Evolutionary conservation across 1,140 invertebrate genomes (phyloP), one percentile per base, ranked within the genome.

Genomic region (Bombyx mandarina): DNA sequence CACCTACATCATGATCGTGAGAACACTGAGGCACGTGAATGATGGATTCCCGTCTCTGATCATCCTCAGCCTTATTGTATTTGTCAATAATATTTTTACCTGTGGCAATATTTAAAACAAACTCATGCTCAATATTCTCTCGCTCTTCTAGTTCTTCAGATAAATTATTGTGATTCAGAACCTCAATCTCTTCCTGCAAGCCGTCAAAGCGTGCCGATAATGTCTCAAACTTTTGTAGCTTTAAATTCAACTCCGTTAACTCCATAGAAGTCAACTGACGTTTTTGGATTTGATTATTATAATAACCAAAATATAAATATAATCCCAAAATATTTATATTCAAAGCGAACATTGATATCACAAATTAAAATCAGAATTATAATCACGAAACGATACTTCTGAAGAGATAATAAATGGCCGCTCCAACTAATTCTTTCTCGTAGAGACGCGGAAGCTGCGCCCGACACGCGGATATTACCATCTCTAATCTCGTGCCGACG

Each of bases 161-260:
- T 12, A 66, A 57, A 47, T 63, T 61, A n/a, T 55, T 55, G 22
- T 57, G 10, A 57, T 53, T 52, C 4, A 69, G 18, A 45, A 62
- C 48, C n/a, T 69, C 60, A 22, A 63, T 64, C 35, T 63, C 59
- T 57, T 47, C 62, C 50, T 66, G 62, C 60, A 67, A 63, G 22
- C 63, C 57, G 46, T 75, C 67, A 50, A 65, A 43, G 10, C 46
- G 55, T 35, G 61, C 45, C 3, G 67, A 68, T 47, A 75, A 66
- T 6, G 65, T 52, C 22, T n/a, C n/a, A n/a, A n/a, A n/a, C n/a
- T n/a, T n/a, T n/a, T n/a, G n/a, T n/a, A n/a, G n/a, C n/a, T n/a
- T 72, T 12, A 71, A 44, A 48, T 47, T 62, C 58, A 74, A 64
- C 43, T 69, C 69, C 1, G 55, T 61, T 52, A 66, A 51, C 63